These are phyloP conservation scores for Noctua fimbriata DNA, from an alignment of 2,888 invertebrate species.

Conservation along the genomic window DNA sequence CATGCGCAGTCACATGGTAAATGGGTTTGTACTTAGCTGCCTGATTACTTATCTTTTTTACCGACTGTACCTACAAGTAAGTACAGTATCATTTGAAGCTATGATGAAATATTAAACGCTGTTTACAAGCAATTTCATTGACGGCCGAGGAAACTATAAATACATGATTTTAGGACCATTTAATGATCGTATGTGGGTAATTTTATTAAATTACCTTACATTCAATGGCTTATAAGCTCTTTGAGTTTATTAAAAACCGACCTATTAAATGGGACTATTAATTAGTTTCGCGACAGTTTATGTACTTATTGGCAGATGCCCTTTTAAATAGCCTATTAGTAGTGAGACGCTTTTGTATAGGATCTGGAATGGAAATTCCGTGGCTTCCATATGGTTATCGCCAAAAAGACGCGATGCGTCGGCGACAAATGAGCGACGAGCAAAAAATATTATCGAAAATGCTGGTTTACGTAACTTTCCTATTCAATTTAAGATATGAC, in stretches of 20 bases:
- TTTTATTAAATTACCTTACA: conserved; percentile 52
- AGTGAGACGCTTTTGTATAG: not conserved
- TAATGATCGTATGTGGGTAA: conserved; percentile 34
- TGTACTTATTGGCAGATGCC: not conserved
- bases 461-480: not conserved
- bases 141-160: conserved; percentile 54
- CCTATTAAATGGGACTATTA: conserved; percentile 6
- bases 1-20: not conserved
- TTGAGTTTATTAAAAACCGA: conserved; percentile 25
- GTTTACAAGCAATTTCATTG: conserved; percentile 46
- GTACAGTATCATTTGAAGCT: conserved; percentile 26
- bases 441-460: not conserved
- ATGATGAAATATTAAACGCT: conserved; percentile 50
- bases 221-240: conserved; percentile 33
- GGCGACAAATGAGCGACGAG: too few relatives aligned
- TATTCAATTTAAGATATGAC: not conserved
- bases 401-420: not conserved
- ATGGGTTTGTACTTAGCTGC: not conserved
- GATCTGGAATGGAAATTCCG: not conserved
- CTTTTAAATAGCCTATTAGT: not conserved
- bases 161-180: conserved; percentile 34
- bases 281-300: conserved; percentile 9
- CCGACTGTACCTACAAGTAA: not conserved
- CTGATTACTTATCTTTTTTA: not conserved
- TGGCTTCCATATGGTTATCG: not conserved